A percentile compares a stretch with the other conserved stretches of the same genome.
These are phyloP conservation scores for Parasteatoda lunata DNA, from an alignment of 2,888 invertebrate species.

Conservation along the genomic window DNA sequence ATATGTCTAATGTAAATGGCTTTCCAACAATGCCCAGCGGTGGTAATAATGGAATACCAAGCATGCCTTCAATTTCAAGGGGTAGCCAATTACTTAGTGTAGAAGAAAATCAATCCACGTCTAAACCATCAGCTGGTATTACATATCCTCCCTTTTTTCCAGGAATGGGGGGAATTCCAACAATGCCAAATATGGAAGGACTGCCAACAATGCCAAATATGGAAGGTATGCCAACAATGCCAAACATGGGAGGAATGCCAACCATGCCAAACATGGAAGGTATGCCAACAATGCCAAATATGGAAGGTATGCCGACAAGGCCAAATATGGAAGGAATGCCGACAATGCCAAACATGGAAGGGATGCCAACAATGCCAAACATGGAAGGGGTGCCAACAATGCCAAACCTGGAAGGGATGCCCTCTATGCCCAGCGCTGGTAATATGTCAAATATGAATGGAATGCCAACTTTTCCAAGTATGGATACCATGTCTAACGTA, in stretches of 20 bases:
- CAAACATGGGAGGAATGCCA: neutral
- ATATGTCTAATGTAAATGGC: neutral
- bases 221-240: neutral
- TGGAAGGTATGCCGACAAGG: neutral
- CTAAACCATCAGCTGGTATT: neutral
- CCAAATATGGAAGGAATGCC: neutral
- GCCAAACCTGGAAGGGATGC: neutral
- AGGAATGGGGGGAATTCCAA: neutral
- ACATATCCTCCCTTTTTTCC: neutral
- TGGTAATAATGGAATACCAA: neutral
- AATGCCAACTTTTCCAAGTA: constrained; percentile 4
- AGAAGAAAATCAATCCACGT: neutral
- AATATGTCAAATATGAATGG: neutral
- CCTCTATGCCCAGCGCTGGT: too few species aligned
- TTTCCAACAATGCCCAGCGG: constrained; percentile 1
- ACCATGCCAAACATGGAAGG: constrained; percentile 12
- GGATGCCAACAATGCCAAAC: constrained; percentile 4
- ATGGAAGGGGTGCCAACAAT: neutral
- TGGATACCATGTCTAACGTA: too few species aligned
- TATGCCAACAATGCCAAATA: constrained; percentile 15
- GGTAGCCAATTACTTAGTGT: neutral
- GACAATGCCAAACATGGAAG: constrained; percentile 4
- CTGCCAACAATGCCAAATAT: neutral
- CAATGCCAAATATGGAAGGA: neutral
- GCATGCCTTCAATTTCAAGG: neutral